Conservation (phyloP, 2,888 invertebrate genomes). For the Heliconius cydno region DNA sequence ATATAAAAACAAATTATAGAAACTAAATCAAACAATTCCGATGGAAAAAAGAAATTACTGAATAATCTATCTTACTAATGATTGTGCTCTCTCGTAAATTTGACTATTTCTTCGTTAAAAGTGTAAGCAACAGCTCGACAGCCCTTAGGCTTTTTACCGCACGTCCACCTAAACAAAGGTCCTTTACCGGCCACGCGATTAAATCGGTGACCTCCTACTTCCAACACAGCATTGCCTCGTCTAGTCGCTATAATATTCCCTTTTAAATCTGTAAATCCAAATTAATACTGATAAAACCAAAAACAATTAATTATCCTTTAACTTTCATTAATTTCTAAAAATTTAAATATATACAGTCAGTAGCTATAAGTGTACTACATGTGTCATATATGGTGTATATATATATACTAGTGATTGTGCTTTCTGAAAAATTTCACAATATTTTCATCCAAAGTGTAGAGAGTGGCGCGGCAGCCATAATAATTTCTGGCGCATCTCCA, state of each 20-base stretch:
- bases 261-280: conserved; percentile 43
- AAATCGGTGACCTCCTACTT: conserved; percentile 54
- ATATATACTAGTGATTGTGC: conserved; percentile 54
- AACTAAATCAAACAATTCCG: background rate
- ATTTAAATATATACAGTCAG: background rate
- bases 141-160: conserved; percentile 9
- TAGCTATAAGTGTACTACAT: conserved; percentile 1
- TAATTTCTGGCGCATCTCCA: conserved; percentile 55
- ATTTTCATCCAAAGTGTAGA: conserved; percentile 46
- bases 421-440: conserved; percentile 48
- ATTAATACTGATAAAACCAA: background rate
- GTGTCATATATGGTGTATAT: background rate
- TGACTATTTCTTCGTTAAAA: conserved; percentile 5
- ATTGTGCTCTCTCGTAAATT: conserved; percentile 16
- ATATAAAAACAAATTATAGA: background rate
- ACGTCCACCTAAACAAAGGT: conserved; percentile 21
- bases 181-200: conserved; percentile 14
- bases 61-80: background rate
- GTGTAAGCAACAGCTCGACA: conserved; percentile 25
- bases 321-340: background rate
- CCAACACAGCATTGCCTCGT: conserved; percentile 54
- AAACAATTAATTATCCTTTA: background rate
- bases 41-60: background rate
- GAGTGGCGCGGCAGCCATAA: conserved; percentile 53
- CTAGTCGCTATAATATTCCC: conserved; percentile 50